Base-by-base conservation (phyloP, 2,888 invertebrate species). In the Cryptus viduatorius region DNA sequence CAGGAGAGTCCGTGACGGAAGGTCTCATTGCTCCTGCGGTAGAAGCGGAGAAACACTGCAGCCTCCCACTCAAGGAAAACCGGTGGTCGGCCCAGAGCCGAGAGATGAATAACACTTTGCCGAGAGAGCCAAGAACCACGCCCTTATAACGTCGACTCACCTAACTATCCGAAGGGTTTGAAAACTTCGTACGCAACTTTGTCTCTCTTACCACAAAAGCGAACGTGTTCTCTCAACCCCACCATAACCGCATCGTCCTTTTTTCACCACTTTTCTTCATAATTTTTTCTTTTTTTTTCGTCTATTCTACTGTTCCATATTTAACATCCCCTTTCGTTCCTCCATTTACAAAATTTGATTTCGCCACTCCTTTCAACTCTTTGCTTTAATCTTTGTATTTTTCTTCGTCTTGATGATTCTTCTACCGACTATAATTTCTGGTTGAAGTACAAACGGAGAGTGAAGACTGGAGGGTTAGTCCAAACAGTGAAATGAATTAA, bases 31-130 rank as follows among this genome's bases (percentile, higher is more conserved):
- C 67, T 61, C 78, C 37, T 68, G 61, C 71, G 37, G 69, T 31
- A 76, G 79, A 75, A 87, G 82, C 83, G 37, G 79, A 80, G 80
- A 82, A 80, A 83, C 78, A 67, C 24, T 59, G 44, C 72, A 67
- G 71, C 31, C 71, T 42, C 64, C 64, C 68, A 53, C 75, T 61
- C 75, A 61, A 81, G 67, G 19, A 44, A 19, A 16, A 10, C 29
- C 31, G 48, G 31, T n/a, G 64, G 65, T 8, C 42, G 19, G 16
- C n/a, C 67, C 48, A 24, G 71, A 75, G 73, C 68, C 68, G 71
- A 75, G 61, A 64, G 87, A 84, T 73, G 86, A 82, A 80, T 86
- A 86, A 86, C 83, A 84, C 77, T 69, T 80, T 44, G 73, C 71
- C 61, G 31, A 61, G 71, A 75, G 80, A 76, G 78, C 79, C 65